Evolutionary conservation across 2,797 vertebrate species (phyloP).

Genomic region (Falco columbarius): DNA sequence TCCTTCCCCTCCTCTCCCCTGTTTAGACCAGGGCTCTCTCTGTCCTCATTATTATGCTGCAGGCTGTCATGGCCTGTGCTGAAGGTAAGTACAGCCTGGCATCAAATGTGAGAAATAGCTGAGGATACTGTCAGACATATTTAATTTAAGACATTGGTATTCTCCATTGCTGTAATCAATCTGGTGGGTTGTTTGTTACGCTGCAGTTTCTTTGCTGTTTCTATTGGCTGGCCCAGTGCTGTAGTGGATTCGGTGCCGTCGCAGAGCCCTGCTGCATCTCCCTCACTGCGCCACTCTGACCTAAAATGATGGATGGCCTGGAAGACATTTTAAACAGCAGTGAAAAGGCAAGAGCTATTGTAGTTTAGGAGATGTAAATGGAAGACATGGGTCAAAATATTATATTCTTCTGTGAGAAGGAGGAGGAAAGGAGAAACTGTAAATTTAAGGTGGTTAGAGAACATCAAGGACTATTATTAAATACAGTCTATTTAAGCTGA

Average conservation of each 20-base stretch:
- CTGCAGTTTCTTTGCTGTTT: background rate
- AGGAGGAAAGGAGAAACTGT: background rate
- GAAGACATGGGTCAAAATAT: background rate
- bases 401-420: background rate
- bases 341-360: background rate
- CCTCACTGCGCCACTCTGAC: background rate
- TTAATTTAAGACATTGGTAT: background rate
- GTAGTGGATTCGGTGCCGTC: background rate
- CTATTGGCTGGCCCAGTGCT: background rate
- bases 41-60: background rate
- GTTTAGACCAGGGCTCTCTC: background rate
- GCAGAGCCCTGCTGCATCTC: background rate
- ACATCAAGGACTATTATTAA: conserved; percentile 4
- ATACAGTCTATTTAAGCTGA: background rate
- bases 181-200: background rate
- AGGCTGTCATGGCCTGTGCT: background rate
- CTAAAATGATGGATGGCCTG: background rate
- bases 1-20: background rate
- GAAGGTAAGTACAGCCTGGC: background rate
- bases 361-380: background rate
- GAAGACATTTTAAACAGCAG: background rate
- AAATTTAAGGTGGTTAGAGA: conserved; percentile 31
- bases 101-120: background rate
- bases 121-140: background rate
- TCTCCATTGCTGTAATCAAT: background rate